A percentile compares a stretch with the other conserved stretches of the same genome.
These are phyloP conservation scores for Fragum fragum DNA, from an alignment of 2,888 invertebrate species.

Conservation along the genomic window DNA sequence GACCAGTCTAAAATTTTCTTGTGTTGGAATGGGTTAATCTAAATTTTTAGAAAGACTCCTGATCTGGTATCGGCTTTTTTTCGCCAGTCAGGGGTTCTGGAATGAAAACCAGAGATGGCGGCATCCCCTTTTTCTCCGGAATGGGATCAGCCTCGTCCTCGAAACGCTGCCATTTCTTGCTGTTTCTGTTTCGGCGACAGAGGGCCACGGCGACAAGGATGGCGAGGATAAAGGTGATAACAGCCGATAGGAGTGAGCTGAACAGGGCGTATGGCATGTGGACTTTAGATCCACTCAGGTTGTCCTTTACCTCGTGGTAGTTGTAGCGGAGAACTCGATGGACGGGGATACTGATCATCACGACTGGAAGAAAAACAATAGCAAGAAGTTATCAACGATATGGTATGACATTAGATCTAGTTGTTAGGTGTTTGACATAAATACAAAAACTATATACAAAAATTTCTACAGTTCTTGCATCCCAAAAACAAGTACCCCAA, in stretches of 20 bases:
- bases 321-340: slow-evolving; percentile 48
- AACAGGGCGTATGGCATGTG: slow-evolving; percentile 47
- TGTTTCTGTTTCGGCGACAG: neutral
- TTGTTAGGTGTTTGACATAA: too few relatives aligned
- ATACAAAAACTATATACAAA: too few relatives aligned
- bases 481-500: too few relatives aligned
- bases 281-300: slow-evolving; percentile 23
- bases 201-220: slow-evolving; percentile 36
- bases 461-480: too few relatives aligned
- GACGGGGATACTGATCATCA: slow-evolving; percentile 44
- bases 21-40: too few relatives aligned
- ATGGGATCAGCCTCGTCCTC: slow-evolving; percentile 53
- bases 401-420: too few relatives aligned
- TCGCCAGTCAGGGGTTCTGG: slow-evolving; percentile 54
- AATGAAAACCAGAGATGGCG: slow-evolving; percentile 52
- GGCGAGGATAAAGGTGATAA: slow-evolving; percentile 33
- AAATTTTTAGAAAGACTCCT: too few relatives aligned
- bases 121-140: slow-evolving; percentile 43
- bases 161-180: slow-evolving; percentile 54
- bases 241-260: slow-evolving; percentile 28
- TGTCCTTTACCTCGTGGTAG: slow-evolving; percentile 23
- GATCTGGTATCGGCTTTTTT: slow-evolving; percentile 34
- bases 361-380: slow-evolving; percentile 33
- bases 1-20: too few relatives aligned
- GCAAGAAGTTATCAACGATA: too few relatives aligned